Evolutionary conservation across 2,113 vertebrate genomes (phyloP).

Genomic region (Saccopteryx leptura): DNA sequence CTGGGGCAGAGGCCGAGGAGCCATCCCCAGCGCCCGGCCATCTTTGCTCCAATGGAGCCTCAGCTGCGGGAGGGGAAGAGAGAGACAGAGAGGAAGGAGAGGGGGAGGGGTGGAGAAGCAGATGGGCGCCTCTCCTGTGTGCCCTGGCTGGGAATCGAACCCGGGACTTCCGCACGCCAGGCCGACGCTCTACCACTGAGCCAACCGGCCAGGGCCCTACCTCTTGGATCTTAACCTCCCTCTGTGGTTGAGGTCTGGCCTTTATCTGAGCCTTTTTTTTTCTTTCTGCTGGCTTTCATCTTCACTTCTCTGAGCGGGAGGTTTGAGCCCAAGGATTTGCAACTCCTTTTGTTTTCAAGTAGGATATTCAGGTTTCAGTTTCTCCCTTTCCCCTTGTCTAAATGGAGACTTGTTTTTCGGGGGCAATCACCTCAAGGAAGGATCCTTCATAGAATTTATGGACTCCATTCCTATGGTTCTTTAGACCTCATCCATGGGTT

Average conservation of each 20-base stretch:
- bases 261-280: neutral
- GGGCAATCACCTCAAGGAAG: neutral
- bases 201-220: no score
- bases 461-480: neutral
- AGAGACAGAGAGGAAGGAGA: no score
- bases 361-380: neutral
- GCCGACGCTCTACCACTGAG: no score
- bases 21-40: no score
- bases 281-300: neutral
- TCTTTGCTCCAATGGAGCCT: no score
- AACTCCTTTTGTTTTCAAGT: neutral
- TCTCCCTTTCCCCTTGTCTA: neutral
- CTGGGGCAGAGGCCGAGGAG: no score
- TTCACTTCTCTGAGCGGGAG: neutral
- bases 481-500: neutral
- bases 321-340: neutral
- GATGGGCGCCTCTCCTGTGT: no score
- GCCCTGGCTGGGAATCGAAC: no score
- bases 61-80: no score
- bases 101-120: no score
- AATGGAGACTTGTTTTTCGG: neutral
- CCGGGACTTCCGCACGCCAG: no score
- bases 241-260: neutral
- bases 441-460: neutral
- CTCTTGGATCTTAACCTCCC: neutral